Base-by-base conservation (phyloP, 2,113 vertebrate genomes). In the Caloenas nicobarica region DNA sequence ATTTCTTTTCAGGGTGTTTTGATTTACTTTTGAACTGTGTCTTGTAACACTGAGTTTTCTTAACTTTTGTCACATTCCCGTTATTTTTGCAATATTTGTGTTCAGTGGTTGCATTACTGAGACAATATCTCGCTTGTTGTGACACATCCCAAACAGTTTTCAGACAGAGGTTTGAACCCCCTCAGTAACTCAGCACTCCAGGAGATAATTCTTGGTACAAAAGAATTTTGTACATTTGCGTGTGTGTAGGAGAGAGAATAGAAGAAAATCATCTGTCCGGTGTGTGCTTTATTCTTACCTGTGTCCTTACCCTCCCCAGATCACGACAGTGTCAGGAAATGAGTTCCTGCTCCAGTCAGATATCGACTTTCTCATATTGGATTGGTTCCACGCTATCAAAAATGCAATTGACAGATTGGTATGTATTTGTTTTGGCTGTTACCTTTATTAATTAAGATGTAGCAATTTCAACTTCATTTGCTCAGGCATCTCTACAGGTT, bases 321-420 rank as follows among this genome's bases (percentile, higher is more conserved):
- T 99, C 97, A 98, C 98, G 24, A 99, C 98, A 66, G 83, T 95
- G 79, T 98, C 98, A 96, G 98, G 98, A 95, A 98, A 98, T 89
- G 98, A 99, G 94, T 98, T 99, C 92, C 98, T 99, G 83, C 96
- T 99, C 65, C 98, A 99, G 95, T 98, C 98, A 54, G 98, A 99
- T 95, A 98, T 97, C 86, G 98, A 98, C 92, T 97, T 98, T 78
- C 98, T 98, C 92, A 98, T 98, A 97, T 97, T 97, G 94, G 98
- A 99, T 97, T 99, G 98, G 98, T 98, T 98, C 96, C 96, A 98
- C 34, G 98, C 98, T 96, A 98, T 99, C 98, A 98, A 98, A 98
- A 98, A 98, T 97, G 97, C 97, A 97, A 98, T 98, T 97, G 98
- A 98, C 97, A 98, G 97, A 98, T 97, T 98, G 98, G 98, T 99